Base-by-base conservation (phyloP, 2,888 invertebrate species). In the Heliconius aoede region DNA sequence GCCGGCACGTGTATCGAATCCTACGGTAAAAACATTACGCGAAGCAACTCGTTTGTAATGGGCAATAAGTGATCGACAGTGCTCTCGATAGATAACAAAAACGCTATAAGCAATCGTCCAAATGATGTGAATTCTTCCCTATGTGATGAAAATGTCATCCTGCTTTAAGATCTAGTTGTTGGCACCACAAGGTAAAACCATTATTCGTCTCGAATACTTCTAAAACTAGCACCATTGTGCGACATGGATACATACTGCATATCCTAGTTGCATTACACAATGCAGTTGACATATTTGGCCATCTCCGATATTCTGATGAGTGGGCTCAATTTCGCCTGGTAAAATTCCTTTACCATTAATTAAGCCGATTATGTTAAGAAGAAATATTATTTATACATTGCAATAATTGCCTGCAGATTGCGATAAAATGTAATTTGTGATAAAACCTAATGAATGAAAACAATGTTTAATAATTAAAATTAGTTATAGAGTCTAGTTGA, bases 21-120 rank as follows among this genome's bases (percentile, higher is more conserved):
- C 62, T 28, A 73, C 69, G 58, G 40, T 51, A 58, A 58, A 40
- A 30, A 67, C 77, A 77, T 58, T 76, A 81, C 82, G 80, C 79
- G 80, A 90, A 90, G 90, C 90, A 91, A 86, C 85, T 78, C 80
- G 80, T 80, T 80, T 80, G 90, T 91, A 86, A 92, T 90, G 91
- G 91, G 89, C 91, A 91, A 92, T 90, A 89, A 91, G 90, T 92
- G 91, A 90, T 89, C 86, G 86, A 88, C 87, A 89, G 90, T 91
- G 89, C 85, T 87, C 86, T 84, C 83, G 80, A 83, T 86, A 88
- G 89, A 90, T 90, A 91, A 91, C 86, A 84, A 85, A 78, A 84
- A 87, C 82, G 86, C 85, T 85, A 58, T 84, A 81, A 75, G 67
- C 81, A 83, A 83, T 82, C 83, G 83, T 83, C 83, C 84, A 81